These are phyloP conservation scores for Ommatoiulus sabulosus DNA, from an alignment of 2,888 invertebrate genomes.

Conservation along the genomic window DNA sequence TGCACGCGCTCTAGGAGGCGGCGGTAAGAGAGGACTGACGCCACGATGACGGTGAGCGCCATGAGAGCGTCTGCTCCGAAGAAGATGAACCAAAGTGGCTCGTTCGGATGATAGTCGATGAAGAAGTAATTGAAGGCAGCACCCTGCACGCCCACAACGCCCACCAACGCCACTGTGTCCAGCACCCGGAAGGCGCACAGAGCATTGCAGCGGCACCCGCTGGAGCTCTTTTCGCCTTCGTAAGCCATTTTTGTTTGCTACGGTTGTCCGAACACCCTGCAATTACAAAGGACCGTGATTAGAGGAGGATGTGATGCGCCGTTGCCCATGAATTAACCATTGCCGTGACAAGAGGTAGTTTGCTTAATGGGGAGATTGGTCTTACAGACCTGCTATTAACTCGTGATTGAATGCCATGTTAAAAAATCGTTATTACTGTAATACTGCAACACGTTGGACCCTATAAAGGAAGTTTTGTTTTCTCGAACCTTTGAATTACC, in stretches of 20 bases:
- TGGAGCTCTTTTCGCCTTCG: neutral
- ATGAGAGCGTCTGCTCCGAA: slow-evolving; percentile 65
- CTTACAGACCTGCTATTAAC: neutral
- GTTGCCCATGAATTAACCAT: neutral
- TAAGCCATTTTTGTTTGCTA: neutral
- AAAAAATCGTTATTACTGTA: neutral
- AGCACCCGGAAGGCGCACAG: slow-evolving; percentile 57
- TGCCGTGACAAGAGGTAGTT: neutral
- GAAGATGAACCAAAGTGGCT: slow-evolving; percentile 65
- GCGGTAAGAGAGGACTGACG: slow-evolving; percentile 65
- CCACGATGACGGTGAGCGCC: slow-evolving; percentile 64
- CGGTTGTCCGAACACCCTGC: neutral
- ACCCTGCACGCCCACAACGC: slow-evolving; percentile 64
- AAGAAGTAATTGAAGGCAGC: slow-evolving; percentile 65
- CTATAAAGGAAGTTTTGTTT: too few relatives aligned
- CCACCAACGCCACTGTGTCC: slow-evolving; percentile 59
- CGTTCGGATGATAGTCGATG: slow-evolving; percentile 63
- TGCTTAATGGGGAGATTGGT: neutral
- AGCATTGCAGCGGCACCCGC: slow-evolving; percentile 25
- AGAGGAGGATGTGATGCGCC: neutral
- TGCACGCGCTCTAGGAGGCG: slow-evolving; percentile 55
- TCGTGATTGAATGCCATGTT: neutral
- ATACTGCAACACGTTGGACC: neutral
- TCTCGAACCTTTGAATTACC: too few relatives aligned
- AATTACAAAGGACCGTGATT: neutral